phyloP scores from a whole-genome alignment of 2,113 vertebrate genomes.

The Vulpes lagopus region DNA sequence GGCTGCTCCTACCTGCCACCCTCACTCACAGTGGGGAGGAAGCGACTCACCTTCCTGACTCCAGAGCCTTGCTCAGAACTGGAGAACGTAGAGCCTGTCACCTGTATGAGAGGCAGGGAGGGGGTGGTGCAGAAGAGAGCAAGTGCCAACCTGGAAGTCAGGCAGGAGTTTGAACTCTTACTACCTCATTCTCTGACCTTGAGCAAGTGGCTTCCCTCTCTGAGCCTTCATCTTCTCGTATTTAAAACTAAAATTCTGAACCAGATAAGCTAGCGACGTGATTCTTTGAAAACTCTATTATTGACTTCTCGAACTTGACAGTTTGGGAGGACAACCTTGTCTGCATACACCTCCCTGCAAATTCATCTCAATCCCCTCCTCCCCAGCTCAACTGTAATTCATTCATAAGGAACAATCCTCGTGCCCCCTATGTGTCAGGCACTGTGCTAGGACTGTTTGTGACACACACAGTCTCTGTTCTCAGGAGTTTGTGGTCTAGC shows the following conservation, averaged over 20 bases:
- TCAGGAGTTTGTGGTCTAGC: not conserved
- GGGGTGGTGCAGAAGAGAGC: not conserved
- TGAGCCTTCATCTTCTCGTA: not conserved
- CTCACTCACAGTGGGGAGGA: not conserved
- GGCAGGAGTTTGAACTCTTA: not conserved
- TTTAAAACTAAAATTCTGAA: constrained; percentile 45
- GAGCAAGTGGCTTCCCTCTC: constrained; percentile 27
- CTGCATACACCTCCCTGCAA: not conserved
- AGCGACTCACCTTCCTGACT: not conserved
- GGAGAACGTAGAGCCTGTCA: not conserved
- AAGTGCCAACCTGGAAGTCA: not conserved
- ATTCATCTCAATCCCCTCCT: constrained; percentile 25
- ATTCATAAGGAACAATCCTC: constrained; percentile 55
- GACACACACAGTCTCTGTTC: not conserved
- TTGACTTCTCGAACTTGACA: not conserved
- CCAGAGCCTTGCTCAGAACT: not conserved
- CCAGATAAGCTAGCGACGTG: not conserved
- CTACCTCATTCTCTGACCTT: not conserved
- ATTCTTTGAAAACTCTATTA: not conserved
- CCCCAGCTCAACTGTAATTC: not conserved
- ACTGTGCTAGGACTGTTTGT: not conserved
- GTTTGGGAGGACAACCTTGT: not conserved
- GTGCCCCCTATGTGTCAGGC: constrained; percentile 10
- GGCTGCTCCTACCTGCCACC: not conserved
- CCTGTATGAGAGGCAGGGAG: not conserved